Evolutionary conservation across 53 echinoderm and acorn worm species (phyloP).

Genomic region (Astropecten irregularis): DNA sequence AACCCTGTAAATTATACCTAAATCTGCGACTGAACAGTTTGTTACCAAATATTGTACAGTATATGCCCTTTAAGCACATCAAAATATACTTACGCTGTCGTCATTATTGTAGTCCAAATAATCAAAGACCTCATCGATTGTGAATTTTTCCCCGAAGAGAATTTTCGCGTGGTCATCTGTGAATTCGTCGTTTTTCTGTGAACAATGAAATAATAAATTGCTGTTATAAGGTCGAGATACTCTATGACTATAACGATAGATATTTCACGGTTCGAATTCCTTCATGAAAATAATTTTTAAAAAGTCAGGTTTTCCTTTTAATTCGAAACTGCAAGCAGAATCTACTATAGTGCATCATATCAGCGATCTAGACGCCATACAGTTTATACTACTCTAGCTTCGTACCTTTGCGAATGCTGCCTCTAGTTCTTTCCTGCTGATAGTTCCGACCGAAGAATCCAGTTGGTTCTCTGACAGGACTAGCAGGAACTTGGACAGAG

Average conservation of each 20-base stretch:
- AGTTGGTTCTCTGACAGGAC: constrained; percentile 73
- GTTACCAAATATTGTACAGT: too few relatives aligned
- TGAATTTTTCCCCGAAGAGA: constrained; percentile 74
- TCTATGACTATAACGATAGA: neutral
- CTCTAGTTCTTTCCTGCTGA: constrained; percentile 77
- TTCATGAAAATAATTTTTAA: too few relatives aligned
- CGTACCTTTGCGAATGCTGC: constrained; percentile 71
- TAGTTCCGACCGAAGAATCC: constrained; percentile 39
- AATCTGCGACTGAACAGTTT: too few relatives aligned
- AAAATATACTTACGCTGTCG: constrained; percentile 84
- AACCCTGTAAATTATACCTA: too few relatives aligned
- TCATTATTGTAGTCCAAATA: constrained; percentile 69
- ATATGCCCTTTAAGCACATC: too few relatives aligned
- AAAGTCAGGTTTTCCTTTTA: too few relatives aligned
- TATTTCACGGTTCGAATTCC: neutral
- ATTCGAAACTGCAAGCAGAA: too few relatives aligned
- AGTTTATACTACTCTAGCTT: too few relatives aligned
- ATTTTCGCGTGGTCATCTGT: constrained; percentile 61
- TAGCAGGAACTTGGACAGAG: constrained; percentile 72
- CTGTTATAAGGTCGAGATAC: too few relatives aligned
- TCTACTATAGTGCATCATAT: too few relatives aligned
- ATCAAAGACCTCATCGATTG: constrained; percentile 77
- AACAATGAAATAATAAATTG: neutral
- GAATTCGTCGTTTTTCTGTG: constrained; percentile 65
- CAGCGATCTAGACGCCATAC: too few relatives aligned